These are phyloP conservation scores for Hyposoter didymator DNA, from an alignment of 2,888 invertebrate genomes.

Conservation along the genomic window DNA sequence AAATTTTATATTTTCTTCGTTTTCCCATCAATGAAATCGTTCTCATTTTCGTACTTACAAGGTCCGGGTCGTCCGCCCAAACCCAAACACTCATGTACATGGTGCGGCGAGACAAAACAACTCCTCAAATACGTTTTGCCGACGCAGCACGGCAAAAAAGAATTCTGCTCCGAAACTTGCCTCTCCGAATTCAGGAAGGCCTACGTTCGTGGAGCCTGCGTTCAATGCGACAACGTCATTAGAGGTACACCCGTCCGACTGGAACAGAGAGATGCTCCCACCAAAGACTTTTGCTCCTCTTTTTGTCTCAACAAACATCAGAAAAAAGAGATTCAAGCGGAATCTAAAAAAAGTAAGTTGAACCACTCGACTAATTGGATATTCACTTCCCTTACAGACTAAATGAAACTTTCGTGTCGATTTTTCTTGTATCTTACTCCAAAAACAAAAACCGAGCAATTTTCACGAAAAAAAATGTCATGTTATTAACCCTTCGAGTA, in stretches of 20 bases:
- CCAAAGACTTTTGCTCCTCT: slow-evolving; percentile 93
- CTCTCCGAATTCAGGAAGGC: slow-evolving; percentile 95
- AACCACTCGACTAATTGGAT: neutral
- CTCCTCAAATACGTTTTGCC: slow-evolving; percentile 94
- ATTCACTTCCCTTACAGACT: neutral
- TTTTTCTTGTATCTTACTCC: neutral
- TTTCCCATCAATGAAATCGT: slow-evolving; percentile 21
- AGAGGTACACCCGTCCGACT: slow-evolving; percentile 89
- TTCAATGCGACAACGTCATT: slow-evolving; percentile 95
- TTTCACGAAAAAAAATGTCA: too few species aligned
- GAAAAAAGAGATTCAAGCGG: slow-evolving; percentile 86
- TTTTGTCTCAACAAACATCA: slow-evolving; percentile 94
- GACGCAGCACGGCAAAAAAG: slow-evolving; percentile 94
- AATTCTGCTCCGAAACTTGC: slow-evolving; percentile 96
- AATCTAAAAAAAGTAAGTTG: slow-evolving; percentile 77
- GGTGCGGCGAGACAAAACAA: slow-evolving; percentile 94
- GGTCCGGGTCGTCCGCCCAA: slow-evolving; percentile 93
- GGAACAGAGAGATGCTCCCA: slow-evolving; percentile 85
- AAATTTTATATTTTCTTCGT: neutral
- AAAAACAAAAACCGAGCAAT: neutral
- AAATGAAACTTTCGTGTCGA: neutral
- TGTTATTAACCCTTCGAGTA: too few species aligned
- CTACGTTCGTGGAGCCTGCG: slow-evolving; percentile 94
- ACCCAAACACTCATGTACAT: slow-evolving; percentile 90
- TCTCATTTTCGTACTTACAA: slow-evolving; percentile 79